Conservation (phyloP, 2,888 invertebrate species). For the Ormyrus labotus region DNA sequence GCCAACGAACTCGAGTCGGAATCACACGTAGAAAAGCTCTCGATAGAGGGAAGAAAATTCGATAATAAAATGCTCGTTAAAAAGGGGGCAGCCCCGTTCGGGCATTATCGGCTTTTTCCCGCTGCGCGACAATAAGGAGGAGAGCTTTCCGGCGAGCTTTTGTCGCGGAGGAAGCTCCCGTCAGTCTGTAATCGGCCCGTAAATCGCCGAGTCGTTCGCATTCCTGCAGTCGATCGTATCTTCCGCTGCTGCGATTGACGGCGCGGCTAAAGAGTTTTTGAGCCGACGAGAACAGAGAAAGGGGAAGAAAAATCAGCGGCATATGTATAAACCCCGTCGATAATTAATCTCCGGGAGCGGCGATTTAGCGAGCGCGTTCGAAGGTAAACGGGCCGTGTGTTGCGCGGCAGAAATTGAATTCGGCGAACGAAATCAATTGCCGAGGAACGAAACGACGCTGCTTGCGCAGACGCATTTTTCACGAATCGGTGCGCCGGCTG, state of each 20-base stretch:
- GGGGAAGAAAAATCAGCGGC: not conserved
- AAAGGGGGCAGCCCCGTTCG: not conserved
- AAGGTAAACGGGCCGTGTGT: constrained; percentile 10
- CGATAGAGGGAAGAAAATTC: not conserved
- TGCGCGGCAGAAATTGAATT: constrained; percentile 11
- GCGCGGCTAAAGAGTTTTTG: constrained; percentile 37
- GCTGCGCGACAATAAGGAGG: constrained; percentile 3
- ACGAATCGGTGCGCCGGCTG: not conserved
- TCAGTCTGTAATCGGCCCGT: constrained; percentile 3
- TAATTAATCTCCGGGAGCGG: constrained; percentile 22
- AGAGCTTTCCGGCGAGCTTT: not conserved
- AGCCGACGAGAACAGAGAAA: not conserved
- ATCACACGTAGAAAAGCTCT: too few species aligned
- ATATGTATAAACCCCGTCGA: not conserved
- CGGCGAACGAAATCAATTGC: constrained; percentile 7
- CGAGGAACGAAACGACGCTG: not conserved
- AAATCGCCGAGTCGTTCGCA: constrained; percentile 5
- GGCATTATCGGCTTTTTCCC: constrained; percentile 24
- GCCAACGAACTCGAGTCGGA: too few species aligned
- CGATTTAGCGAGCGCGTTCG: constrained; percentile 2
- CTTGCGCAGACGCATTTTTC: constrained; percentile 17
- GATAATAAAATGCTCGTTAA: constrained; percentile 35
- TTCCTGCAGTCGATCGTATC: constrained; percentile 16
- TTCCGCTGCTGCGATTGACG: constrained; percentile 21
- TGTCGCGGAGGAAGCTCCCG: constrained; percentile 3